These are phyloP conservation scores for Xenopus tropicalis DNA, from an alignment of 2,113 vertebrate genomes.

Conservation along the genomic window UCB_Xtro_10.0 CM004445.2:25514501-25515000, in stretches of 20 bases:
- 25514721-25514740: conserved; percentile 36
- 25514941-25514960: conserved; percentile 24
- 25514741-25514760: conserved; percentile 34
- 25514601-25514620: conserved; percentile 35
- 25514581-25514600: conserved; percentile 14
- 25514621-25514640: conserved; percentile 37
- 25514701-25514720: conserved; percentile 34
- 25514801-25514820: conserved; percentile 41
- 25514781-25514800: conserved; percentile 35
- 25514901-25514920: conserved; percentile 24
- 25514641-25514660: conserved; percentile 27
- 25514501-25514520: neutral
- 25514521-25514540: neutral
- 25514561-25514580: neutral
- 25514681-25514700: conserved; percentile 44
- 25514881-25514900: conserved; percentile 34
- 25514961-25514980: conserved; percentile 22
- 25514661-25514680: conserved; percentile 41
- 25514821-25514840: conserved; percentile 36
- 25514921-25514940: conserved; percentile 34
- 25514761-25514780: conserved; percentile 37
- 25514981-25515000: conserved; percentile 20
- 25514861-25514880: conserved; percentile 45
- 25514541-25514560: neutral
- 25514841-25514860: conserved; percentile 45